Conservation (phyloP, 2,888 invertebrate species). For the Macrosiphum euphorbiae region DNA sequence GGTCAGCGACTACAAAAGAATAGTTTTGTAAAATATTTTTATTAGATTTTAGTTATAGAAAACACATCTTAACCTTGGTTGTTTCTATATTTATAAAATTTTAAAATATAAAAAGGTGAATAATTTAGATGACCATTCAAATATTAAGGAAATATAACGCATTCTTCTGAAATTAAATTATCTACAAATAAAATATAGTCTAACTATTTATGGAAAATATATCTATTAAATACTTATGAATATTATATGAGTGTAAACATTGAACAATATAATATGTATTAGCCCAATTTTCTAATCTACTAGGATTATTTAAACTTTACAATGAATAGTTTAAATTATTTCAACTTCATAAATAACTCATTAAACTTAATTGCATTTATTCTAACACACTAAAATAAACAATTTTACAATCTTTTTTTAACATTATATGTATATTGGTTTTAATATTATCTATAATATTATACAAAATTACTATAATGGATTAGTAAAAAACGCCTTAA, state of each 20-base stretch:
- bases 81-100: not conserved
- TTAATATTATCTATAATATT: not conserved
- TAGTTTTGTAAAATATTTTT: not conserved
- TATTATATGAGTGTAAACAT: not conserved
- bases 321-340: too few species aligned
- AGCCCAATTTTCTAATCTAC: not conserved
- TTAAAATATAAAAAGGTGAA: too few species aligned
- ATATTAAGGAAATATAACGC: not conserved
- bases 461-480: not conserved
- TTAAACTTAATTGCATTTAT: not conserved
- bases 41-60: not conserved
- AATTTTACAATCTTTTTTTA: not conserved
- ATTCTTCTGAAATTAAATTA: not conserved
- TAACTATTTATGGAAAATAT: not conserved
- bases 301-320: not conserved
- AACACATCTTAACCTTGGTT: not conserved
- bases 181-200: not conserved
- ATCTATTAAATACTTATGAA: not conserved
- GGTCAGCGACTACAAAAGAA: not conserved
- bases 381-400: not conserved
- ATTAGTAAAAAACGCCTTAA: not conserved
- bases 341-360: too few species aligned
- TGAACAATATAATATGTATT: not conserved
- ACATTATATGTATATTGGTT: not conserved
- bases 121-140: not conserved